Evolutionary conservation across 2,797 vertebrate genomes (phyloP), one percentile per base, ranked within the genome.

Genomic region (Paratrypauchen microcephalus): DNA sequence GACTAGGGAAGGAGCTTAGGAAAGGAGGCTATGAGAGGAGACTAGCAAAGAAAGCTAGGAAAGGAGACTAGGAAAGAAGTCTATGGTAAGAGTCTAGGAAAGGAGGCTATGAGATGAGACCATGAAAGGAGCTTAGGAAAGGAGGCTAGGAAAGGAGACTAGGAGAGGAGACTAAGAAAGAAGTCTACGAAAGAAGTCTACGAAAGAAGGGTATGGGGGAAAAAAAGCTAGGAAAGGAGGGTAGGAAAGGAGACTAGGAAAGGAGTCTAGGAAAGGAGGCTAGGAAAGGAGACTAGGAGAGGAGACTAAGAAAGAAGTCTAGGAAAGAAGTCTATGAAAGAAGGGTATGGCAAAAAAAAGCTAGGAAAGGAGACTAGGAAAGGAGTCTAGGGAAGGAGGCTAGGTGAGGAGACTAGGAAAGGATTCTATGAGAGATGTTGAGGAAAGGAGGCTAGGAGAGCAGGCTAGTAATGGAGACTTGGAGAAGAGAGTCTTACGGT

Each of bases 391-490:
- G 15, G 15, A 2, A 47, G 41, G 41, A n/a, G n/a, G n/a, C n/a
- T n/a, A n/a, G n/a, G n/a, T n/a, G n/a, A n/a, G n/a, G n/a, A n/a
- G n/a, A n/a, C n/a, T n/a, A n/a, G n/a, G n/a, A n/a, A n/a, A n/a
- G n/a, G n/a, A n/a, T n/a, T n/a, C n/a, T n/a, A 15, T n/a, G n/a
- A n/a, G n/a, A n/a, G n/a, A n/a, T n/a, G n/a, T n/a, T n/a, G n/a
- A n/a, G n/a, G n/a, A 50, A 76, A 86, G 94, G 94, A 91, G 86
- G 88, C 85, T 86, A 82, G 84, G 87, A 85, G 86, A 87, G 86
- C 30, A 32, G 58, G 0, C 32, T 32, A 32, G 32, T 6, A 32
- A 32, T 9, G 32, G 8, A 21, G 19, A 21, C 50, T 23, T 23
- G 52, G 21, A 55, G 26, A 23, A 87, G 87, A 87, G 88, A 26